A percentile compares a stretch with the other conserved stretches of the same genome.
Conservation (phyloP, 1,140 invertebrate genomes). For the Argopecten irradians region DNA sequence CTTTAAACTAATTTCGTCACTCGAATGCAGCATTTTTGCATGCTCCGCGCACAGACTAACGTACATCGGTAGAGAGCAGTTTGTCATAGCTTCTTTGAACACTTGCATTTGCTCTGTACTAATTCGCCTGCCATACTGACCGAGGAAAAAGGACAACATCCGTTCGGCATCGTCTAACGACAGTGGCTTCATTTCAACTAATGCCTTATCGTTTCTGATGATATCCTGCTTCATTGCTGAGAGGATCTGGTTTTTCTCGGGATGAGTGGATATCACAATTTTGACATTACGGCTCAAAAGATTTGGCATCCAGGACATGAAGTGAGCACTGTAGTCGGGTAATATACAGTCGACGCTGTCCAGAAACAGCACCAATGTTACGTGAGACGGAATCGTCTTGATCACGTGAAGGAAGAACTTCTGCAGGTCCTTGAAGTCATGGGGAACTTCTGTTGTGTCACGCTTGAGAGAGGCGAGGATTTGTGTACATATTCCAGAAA, state of each 20-base stretch:
- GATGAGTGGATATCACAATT: conserved; percentile 67
- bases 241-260: conserved; percentile 57
- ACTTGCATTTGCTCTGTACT: conserved; percentile 73
- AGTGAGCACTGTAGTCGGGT: conserved; percentile 65
- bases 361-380: conserved; percentile 68
- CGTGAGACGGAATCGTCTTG: conserved; percentile 57
- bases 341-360: conserved; percentile 70
- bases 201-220: conserved; percentile 54
- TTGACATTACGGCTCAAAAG: conserved; percentile 69
- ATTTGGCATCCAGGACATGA: conserved; percentile 70
- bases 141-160: conserved; percentile 62
- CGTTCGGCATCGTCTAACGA: conserved; percentile 52
- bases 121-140: conserved; percentile 55
- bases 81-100: conserved; percentile 80
- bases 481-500: conserved; percentile 93
- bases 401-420: conserved; percentile 65
- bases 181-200: conserved; percentile 61
- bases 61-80: conserved; percentile 66
- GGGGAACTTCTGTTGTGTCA: conserved; percentile 55
- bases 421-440: conserved; percentile 64
- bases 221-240: conserved; percentile 55
- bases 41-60: conserved; percentile 61
- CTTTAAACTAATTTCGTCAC: conserved; percentile 32
- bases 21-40: conserved; percentile 60
- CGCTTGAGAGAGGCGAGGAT: conserved; percentile 55